These are phyloP conservation scores for Cromileptes altivelis DNA, from an alignment of 2,113 vertebrate genomes.

Conservation along the genomic window DNA sequence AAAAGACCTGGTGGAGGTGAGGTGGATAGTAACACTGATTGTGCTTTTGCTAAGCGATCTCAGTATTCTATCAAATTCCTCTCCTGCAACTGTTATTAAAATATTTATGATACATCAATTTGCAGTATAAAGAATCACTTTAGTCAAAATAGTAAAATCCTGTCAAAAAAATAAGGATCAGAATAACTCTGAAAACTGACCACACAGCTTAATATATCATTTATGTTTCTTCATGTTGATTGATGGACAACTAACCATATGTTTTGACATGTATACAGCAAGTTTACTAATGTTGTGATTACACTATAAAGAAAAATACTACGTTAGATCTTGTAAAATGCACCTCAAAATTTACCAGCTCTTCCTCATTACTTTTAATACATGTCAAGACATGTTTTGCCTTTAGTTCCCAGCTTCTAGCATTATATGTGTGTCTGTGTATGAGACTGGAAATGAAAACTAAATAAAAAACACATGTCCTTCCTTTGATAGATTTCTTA, in stretches of 20 bases:
- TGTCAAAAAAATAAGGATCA: background rate
- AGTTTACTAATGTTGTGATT: background rate
- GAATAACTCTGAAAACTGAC: background rate
- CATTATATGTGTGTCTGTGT: background rate
- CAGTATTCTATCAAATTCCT: background rate
- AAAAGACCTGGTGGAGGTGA: slow-evolving; percentile 94
- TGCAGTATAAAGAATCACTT: background rate
- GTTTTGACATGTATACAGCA: background rate
- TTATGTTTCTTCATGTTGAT: background rate
- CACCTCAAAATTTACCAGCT: background rate
- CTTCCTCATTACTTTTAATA: too few relatives aligned
- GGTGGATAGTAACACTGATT: background rate
- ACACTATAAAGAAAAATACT: too few relatives aligned
- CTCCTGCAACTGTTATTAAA: background rate
- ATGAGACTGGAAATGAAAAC: background rate
- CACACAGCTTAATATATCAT: background rate
- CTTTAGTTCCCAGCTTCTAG: background rate
- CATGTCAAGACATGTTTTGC: background rate
- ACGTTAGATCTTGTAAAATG: too few relatives aligned
- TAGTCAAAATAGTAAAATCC: background rate
- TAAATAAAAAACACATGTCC: background rate
- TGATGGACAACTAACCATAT: background rate
- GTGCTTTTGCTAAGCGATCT: background rate
- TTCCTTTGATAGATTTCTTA: background rate
- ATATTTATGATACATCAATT: background rate